Evolutionary conservation across 2,113 vertebrate genomes (phyloP).

Genomic region (Ochotona curzoniae): DNA sequence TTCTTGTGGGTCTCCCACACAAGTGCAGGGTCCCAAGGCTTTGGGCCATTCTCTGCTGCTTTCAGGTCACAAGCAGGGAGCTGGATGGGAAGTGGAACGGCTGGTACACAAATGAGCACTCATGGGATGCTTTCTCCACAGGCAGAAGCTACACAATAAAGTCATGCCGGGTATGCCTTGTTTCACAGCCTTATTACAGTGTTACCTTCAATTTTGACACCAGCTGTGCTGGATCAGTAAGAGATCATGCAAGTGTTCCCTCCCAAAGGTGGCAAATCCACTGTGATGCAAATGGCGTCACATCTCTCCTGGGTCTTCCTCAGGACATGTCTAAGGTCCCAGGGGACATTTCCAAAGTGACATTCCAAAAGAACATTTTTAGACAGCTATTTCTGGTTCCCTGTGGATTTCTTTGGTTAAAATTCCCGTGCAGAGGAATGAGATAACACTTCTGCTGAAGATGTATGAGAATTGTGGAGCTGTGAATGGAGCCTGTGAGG

Average conservation of each 20-base stretch:
- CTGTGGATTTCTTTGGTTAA: not conserved
- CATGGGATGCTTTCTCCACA: no score
- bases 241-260: slow-evolving; percentile 37
- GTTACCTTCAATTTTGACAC: not conserved
- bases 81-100: no score
- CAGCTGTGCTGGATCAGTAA: not conserved
- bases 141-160: no score
- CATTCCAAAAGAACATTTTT: not conserved
- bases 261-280: not conserved
- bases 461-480: not conserved
- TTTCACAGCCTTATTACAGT: not conserved
- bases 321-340: not conserved
- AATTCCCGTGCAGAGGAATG: not conserved
- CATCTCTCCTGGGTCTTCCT: not conserved
- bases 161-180: not conserved
- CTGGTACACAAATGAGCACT: no score
- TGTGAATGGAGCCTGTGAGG: not conserved
- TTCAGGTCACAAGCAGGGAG: no score
- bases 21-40: no score
- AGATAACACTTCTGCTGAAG: not conserved
- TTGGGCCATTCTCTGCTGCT: no score
- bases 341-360: not conserved
- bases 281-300: not conserved
- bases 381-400: not conserved
- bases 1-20: no score